Evolutionary conservation across 2,113 vertebrate species (phyloP), one percentile per base, ranked within the genome.

Genomic region (Dicentrarchus labrax): DNA sequence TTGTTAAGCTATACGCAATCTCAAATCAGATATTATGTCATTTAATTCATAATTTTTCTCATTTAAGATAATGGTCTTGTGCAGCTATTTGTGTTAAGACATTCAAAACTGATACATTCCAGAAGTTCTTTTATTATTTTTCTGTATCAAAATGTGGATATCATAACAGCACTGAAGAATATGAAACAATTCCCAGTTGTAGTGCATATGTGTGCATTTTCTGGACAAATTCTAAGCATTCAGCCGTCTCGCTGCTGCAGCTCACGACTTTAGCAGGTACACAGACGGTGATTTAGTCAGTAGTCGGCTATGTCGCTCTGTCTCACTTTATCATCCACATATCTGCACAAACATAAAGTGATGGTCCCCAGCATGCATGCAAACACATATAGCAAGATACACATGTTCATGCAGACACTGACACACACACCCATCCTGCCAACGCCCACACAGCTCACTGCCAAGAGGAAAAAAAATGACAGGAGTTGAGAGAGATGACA

Each of bases 401-500:
- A 70, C 71, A 43, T 10, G 6, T 53, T 22, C 68, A 57, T 16
- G 3, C 48, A 48, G 8, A 57, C 51, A 39, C 54, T 43, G 9
- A 66, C 47, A 39, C 69, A 12, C 38, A 30, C 62, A 36, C 64
- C 59, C 24, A 76, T n/a, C 64, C 69, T 48, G 76, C 73, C 74
- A 72, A 78, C 75, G 30, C 71, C 50, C 83, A 78, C 85, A 75
- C 50, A 76, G 51, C 45, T 84, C n/a, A 24, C 41, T 78, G 83
- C 54, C 78, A 70, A 41, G 54, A 80, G 72, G 45, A 51, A 39
- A 50, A 82, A 12, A 21, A 41, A 56, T 70, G 48, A 73, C 51
- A 17, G 47, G 56, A 84, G 72, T 17, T 48, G 76, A 68, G 77
- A 64, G 73, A 65, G 72, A 79, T 43, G 87, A 88, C 82, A 85